A percentile compares a stretch with the other conserved stretches of the same genome.
Evolutionary conservation across 2,797 vertebrate species (phyloP).

Genomic region (Galagoides demidoff): DNA sequence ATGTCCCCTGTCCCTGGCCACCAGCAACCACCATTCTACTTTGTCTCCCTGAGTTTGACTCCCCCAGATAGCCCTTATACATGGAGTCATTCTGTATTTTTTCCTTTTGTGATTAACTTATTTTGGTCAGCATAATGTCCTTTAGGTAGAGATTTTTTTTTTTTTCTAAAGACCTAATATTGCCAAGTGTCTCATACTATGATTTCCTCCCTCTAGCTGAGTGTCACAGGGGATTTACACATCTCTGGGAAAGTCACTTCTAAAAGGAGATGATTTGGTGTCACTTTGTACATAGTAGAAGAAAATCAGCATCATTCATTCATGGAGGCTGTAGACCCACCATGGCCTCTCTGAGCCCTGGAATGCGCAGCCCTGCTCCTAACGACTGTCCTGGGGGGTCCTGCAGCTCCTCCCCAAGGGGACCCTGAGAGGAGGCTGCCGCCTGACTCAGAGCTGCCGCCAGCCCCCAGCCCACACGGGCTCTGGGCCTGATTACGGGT

Average conservation of each 20-base stretch:
- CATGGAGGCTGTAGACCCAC: neutral
- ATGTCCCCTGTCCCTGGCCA: accelerated
- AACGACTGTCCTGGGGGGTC: neutral
- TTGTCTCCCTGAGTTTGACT: neutral
- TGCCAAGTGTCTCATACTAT: neutral
- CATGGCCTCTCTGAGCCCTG: neutral
- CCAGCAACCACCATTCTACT: neutral
- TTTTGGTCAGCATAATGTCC: neutral
- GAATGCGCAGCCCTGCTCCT: neutral
- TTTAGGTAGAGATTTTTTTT: neutral
- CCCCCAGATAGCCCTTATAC: neutral
- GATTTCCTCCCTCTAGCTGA: neutral
- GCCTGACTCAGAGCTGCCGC: constrained; percentile 57
- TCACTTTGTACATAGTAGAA: neutral
- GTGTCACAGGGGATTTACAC: neutral
- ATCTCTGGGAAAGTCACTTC: neutral
- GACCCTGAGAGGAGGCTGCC: neutral
- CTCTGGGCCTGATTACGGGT: constrained; percentile 45
- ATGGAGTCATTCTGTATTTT: neutral
- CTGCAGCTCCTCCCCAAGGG: neutral
- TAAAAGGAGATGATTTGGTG: neutral
- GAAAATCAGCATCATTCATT: neutral
- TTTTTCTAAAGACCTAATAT: neutral
- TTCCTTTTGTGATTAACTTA: neutral
- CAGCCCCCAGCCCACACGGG: constrained; percentile 41